These are phyloP conservation scores for Zalophus californianus DNA, from an alignment of 2,797 vertebrate genomes.

Conservation along the genomic window DNA sequence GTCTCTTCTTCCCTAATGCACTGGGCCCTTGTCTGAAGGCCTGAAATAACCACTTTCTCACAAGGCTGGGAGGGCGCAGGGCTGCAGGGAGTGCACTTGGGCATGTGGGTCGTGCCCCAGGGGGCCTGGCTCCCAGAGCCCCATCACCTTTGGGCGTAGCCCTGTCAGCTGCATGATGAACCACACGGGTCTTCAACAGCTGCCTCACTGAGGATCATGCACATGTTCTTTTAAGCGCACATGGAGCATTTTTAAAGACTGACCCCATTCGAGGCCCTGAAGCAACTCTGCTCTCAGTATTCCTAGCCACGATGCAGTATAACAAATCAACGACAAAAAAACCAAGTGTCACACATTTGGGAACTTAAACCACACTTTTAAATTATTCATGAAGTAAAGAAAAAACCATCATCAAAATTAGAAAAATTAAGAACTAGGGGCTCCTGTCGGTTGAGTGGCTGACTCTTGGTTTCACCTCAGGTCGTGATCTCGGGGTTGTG, in stretches of 20 bases:
- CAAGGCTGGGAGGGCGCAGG: not conserved
- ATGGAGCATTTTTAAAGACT: not conserved
- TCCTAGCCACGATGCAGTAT: not conserved
- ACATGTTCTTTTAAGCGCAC: not conserved
- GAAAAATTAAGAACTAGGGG: not conserved
- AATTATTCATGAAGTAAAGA: not conserved
- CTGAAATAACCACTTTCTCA: not conserved
- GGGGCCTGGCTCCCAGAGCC: not conserved
- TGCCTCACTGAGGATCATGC: not conserved
- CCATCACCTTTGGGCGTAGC: accelerated
- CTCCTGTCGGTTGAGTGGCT: not conserved
- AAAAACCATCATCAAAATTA: not conserved
- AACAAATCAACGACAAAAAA: not conserved
- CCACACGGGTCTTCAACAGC: not conserved
- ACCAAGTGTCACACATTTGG: not conserved
- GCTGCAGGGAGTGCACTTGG: not conserved
- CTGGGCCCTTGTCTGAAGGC: not conserved
- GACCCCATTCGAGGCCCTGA: not conserved
- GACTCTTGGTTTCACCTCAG: not conserved
- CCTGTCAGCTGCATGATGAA: not conserved
- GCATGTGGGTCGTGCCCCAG: not conserved
- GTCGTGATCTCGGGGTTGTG: not conserved
- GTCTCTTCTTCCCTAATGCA: not conserved
- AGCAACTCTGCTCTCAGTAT: not conserved
- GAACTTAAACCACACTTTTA: not conserved